Evolutionary conservation across 2,113 vertebrate species (phyloP).

Genomic region (Blennius ocellaris): DNA sequence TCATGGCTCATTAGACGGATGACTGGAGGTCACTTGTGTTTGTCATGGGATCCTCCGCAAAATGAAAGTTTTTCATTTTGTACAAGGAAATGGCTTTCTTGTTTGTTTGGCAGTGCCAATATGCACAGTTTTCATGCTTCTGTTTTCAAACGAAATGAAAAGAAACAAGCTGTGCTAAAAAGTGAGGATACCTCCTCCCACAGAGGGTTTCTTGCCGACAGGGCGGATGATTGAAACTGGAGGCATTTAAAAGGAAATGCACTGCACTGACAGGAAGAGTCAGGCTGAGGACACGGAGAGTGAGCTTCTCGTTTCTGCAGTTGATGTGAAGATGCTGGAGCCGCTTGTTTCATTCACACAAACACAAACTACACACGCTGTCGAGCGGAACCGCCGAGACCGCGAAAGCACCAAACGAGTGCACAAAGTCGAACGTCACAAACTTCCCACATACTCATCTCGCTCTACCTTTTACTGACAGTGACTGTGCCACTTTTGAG

Average conservation of each 20-base stretch:
- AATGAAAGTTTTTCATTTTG: conserved; percentile 4
- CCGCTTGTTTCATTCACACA: conserved; percentile 23
- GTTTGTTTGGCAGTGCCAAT: background rate
- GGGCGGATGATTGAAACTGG: background rate
- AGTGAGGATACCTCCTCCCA: background rate
- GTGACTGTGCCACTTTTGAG: conserved; percentile 70
- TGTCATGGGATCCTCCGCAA: conserved; percentile 28
- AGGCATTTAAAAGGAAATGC: background rate
- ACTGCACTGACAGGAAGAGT: background rate
- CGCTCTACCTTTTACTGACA: conserved; percentile 63
- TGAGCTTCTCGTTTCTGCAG: background rate
- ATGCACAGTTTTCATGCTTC: background rate
- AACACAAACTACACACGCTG: conserved; percentile 19
- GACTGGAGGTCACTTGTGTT: conserved; percentile 18
- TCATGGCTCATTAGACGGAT: conserved; percentile 13
- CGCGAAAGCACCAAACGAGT: conserved; percentile 4
- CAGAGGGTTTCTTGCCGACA: background rate
- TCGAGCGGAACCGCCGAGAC: too few relatives aligned
- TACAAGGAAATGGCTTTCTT: background rate
- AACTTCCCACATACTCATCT: conserved; percentile 68
- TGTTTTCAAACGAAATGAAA: conserved; percentile 1
- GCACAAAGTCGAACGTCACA: conserved; percentile 40
- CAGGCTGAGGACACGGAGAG: background rate
- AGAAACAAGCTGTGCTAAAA: background rate
- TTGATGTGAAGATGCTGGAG: background rate